These are phyloP conservation scores for Canis aureus DNA, from an alignment of 2,113 vertebrate species.

Conservation along the genomic window DNA sequence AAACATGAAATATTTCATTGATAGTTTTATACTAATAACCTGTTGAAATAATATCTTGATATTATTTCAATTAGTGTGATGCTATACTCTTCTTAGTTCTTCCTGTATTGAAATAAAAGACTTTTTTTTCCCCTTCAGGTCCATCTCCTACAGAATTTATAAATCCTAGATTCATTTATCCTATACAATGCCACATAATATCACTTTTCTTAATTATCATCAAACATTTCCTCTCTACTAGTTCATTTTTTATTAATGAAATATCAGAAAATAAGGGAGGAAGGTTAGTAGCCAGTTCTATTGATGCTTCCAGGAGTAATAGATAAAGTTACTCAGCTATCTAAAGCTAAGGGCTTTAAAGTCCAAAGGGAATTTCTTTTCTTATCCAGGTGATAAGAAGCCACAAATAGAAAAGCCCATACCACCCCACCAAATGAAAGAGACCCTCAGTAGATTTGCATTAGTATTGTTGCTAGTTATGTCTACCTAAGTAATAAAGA, in stretches of 20 bases:
- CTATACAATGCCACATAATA: background rate
- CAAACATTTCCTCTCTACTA: background rate
- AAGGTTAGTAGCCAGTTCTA: background rate
- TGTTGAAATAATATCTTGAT: background rate
- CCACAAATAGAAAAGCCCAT: background rate
- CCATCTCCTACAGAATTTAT: background rate
- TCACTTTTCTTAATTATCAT: background rate
- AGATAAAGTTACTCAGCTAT: background rate
- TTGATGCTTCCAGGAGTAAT: background rate
- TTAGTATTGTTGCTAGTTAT: background rate
- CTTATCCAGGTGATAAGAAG: background rate
- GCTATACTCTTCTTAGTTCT: background rate
- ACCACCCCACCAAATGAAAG: background rate
- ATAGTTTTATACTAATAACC: background rate
- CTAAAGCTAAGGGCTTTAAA: background rate
- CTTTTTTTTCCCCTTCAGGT: background rate
- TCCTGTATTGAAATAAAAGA: background rate
- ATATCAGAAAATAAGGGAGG: background rate
- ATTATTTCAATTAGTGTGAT: background rate
- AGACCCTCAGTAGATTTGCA: background rate
- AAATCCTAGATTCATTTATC: background rate
- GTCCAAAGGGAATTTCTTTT: background rate
- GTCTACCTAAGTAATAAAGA: background rate
- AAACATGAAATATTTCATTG: slow-evolving; percentile 15
- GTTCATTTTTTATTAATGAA: background rate